Evolutionary conservation across 2,113 vertebrate species (phyloP).

Genomic region (Erythrolamprus reginae): DNA sequence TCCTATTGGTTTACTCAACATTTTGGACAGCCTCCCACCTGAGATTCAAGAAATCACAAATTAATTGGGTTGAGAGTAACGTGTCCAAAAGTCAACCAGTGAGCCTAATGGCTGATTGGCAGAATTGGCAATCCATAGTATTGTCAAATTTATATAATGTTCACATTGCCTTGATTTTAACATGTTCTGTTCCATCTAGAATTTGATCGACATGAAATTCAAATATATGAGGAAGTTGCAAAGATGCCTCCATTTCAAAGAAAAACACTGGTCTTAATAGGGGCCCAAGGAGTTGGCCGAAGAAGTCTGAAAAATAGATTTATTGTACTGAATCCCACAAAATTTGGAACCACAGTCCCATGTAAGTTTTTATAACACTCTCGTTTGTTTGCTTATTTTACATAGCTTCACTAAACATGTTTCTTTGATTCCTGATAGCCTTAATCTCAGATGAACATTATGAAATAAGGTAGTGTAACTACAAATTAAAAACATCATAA

Average conservation of each 20-base stretch:
- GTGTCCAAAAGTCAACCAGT: not conserved
- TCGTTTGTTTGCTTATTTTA: not conserved
- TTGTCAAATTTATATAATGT: not conserved
- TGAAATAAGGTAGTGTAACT: not conserved
- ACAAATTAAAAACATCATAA: not conserved
- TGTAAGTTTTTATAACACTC: constrained; percentile 75
- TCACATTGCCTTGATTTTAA: constrained; percentile 20
- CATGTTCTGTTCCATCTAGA: constrained; percentile 69
- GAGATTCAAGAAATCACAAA: not conserved
- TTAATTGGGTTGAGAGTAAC: not conserved
- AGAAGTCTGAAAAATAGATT: constrained; percentile 97
- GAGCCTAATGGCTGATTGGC: not conserved
- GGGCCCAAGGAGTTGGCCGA: constrained; percentile 94
- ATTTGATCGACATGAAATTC: constrained; percentile 97
- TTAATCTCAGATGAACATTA: not conserved
- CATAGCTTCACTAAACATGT: not conserved
- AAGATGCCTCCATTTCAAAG: constrained; percentile 98
- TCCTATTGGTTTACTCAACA: not conserved
- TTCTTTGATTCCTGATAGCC: not conserved
- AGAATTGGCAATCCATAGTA: not conserved
- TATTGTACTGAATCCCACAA: constrained; percentile 86
- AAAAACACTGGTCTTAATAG: constrained; percentile 94
- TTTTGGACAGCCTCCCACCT: not conserved
- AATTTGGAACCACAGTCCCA: constrained; percentile 94
- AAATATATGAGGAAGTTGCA: constrained; percentile 96